phyloP scores from a whole-genome alignment of 1,140 invertebrate species.

The Trachymyrmex cornetzi region DNA sequence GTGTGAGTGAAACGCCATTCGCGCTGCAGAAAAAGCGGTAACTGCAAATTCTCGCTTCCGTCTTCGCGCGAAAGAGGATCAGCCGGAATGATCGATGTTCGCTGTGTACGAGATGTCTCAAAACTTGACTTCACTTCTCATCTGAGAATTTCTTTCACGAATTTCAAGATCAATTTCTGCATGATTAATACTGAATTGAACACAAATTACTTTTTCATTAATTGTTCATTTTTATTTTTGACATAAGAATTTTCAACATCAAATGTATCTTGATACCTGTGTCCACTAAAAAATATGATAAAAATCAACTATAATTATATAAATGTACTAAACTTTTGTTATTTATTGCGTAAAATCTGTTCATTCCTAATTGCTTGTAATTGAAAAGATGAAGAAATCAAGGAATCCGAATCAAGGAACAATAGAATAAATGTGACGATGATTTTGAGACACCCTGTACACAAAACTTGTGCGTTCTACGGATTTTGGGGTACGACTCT shows the following conservation, averaged over 20 bases:
- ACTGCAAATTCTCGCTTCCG: conserved; percentile 52
- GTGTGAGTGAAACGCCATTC: conserved; percentile 17
- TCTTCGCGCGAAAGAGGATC: conserved; percentile 41
- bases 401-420: background rate
- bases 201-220: background rate
- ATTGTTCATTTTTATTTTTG: background rate
- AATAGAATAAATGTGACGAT: background rate
- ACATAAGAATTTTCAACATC: background rate
- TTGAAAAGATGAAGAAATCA: background rate
- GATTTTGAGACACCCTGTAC: conserved; percentile 1
- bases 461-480: conserved; percentile 6
- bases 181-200: background rate
- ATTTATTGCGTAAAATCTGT: background rate
- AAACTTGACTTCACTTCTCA: background rate
- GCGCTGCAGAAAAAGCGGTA: conserved; percentile 12
- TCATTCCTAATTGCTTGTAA: background rate
- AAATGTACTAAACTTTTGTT: background rate
- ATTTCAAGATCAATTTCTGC: conserved; percentile 15
- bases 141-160: background rate
- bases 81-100: conserved; percentile 51
- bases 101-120: conserved; percentile 21
- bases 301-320: background rate
- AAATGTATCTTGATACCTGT: background rate
- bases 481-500: conserved; percentile 35
- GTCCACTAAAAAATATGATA: background rate